Evolutionary conservation across 2,888 invertebrate species (phyloP).

Genomic region (Tachystola acroxantha): DNA sequence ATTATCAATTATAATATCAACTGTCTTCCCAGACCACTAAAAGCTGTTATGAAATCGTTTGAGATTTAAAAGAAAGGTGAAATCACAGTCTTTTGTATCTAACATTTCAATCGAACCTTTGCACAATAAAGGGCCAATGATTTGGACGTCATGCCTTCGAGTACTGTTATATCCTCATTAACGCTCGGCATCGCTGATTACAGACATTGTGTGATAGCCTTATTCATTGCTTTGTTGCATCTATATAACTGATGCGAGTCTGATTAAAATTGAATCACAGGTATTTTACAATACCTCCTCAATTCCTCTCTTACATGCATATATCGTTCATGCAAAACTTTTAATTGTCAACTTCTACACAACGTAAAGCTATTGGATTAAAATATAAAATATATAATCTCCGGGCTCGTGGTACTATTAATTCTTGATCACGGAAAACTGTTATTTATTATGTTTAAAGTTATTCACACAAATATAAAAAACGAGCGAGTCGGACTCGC

Average conservation of each 20-base stretch:
- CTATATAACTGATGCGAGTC: neutral
- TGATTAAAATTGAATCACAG: no score
- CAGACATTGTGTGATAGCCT: constrained; percentile 22
- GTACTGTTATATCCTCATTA: constrained; percentile 34
- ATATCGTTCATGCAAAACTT: no score
- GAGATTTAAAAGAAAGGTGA: constrained; percentile 8
- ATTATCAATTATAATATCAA: neutral
- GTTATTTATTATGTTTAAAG: no score
- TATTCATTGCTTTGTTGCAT: constrained; percentile 36
- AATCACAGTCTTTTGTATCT: constrained; percentile 8
- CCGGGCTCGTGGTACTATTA: no score
- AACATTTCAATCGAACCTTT: constrained; percentile 11
- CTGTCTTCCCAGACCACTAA: neutral
- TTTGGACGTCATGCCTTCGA: constrained; percentile 24
- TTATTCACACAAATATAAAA: no score
- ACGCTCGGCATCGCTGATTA: constrained; percentile 21
- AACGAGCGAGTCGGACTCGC: no score
- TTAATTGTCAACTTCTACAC: no score
- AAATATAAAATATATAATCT: no score
- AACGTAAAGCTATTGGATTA: no score
- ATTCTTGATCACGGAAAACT: no score
- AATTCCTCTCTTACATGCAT: no score
- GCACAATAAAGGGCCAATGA: constrained; percentile 38
- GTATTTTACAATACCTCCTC: no score
- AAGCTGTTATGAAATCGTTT: constrained; percentile 2